Base-by-base conservation (phyloP, 2,797 vertebrate species). In the Acanthiza pusilla region DNA sequence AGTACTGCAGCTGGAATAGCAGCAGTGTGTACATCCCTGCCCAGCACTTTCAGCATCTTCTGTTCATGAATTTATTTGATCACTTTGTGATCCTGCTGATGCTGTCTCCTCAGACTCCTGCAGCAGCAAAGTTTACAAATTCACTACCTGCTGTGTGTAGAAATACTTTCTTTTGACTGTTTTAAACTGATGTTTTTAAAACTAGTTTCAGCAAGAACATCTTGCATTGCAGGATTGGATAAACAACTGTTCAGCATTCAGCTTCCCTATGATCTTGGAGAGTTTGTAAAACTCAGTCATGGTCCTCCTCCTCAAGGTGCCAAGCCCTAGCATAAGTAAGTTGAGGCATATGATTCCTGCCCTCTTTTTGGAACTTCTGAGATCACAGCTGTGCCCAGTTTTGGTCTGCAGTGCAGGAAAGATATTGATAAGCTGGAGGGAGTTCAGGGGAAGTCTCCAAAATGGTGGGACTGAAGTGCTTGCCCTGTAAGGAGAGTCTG, bases 391-490 rank as follows among this genome's bases (percentile, higher is more conserved):
- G 22, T 29, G 17, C 3, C 29, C 11, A 12, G 23, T 68, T 81
- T 86, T 6, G 10, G 21, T 85, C 30, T 66, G 20, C 17, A 36
- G 16, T 47, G 12, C 19, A 54, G 17, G 20, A 77, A 78, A 71
- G 26, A 38, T 9, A 25, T 17, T 60, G 36, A 53, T 53, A 47
- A 76, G 3, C 14, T 66, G 19, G 16, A 77, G 26, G 8, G 17
- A 68, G 21, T 20, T 86, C 10, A 42, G 17, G 3, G 45, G 9
- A 74, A 10, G 13, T 70, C 21, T 14, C 3, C 22, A 75, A 2
- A 25, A 11, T 5, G 4, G 18, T 34, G 7, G 5, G 6, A 53
- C 16, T 22, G 48, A 53, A 71, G 11, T 0, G 0, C 10, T 77
- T 67, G 18, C 10, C 45, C 47, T 54, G 7, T 45, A 48, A 81